Conservation (phyloP, 2,888 invertebrate genomes). For the Tetheella fluctuosa region DNA sequence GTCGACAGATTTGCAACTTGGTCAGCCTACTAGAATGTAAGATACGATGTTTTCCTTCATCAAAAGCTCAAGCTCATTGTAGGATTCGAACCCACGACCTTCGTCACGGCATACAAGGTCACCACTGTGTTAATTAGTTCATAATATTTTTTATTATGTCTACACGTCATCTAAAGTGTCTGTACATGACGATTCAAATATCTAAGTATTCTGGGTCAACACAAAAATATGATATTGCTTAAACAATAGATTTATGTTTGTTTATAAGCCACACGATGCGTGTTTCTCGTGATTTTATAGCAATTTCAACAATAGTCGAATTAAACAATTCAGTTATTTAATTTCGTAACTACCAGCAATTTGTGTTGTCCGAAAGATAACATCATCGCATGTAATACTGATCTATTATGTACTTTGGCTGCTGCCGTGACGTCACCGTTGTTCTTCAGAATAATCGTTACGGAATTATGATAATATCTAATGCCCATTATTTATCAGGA, state of each 20-base stretch:
- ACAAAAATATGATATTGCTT: neutral
- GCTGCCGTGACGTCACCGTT: neutral
- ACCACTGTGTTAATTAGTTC: too few species aligned
- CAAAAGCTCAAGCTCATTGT: too few species aligned
- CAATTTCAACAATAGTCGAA: neutral
- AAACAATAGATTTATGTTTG: neutral
- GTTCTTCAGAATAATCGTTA: neutral
- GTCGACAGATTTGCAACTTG: too few species aligned
- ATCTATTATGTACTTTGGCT: neutral
- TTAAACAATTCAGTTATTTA: conserved; percentile 9
- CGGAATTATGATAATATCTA: conserved; percentile 10
- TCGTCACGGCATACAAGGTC: too few species aligned
- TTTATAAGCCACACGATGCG: neutral
- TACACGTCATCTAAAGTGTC: too few species aligned
- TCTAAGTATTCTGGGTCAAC: neutral
- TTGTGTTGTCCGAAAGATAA: conserved; percentile 1
- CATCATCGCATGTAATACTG: neutral
- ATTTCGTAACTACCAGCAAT: conserved; percentile 8
- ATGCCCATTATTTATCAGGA: conserved; percentile 8
- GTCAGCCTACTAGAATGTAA: too few species aligned
- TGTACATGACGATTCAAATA: neutral
- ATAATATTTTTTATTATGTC: too few species aligned
- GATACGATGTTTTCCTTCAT: too few species aligned
- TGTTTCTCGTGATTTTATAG: neutral
- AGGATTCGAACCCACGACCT: too few species aligned